Base-by-base conservation (phyloP, 2,113 vertebrate genomes). In the Podarcis raffonei region DNA sequence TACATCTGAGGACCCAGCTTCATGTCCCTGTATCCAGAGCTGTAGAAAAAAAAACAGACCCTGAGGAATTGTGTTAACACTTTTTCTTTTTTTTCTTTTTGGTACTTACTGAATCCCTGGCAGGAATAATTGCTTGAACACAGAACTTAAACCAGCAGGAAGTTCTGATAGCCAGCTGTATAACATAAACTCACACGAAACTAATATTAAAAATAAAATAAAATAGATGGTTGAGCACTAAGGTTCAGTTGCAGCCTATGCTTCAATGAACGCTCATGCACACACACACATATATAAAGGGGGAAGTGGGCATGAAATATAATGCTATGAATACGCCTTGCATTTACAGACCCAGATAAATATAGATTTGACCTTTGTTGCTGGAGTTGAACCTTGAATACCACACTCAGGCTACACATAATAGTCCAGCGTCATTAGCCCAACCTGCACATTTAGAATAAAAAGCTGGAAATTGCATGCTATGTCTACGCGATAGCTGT, bases 51-150 rank as follows among this genome's bases (percentile, higher is more conserved):
- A 85, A 37, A 35, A 76, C 84, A 30, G 35, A 5, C 32, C 84
- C 53, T 25, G 53, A 76, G 22, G 37, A 76, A 57, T 76, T 57
- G 62, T 20, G 35, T 85, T 85, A 30, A 76, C 57, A 85, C 13
- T 20, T 59, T 27, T 74, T 42, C 42, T 42, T 42, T 42, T 42
- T 39, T 42, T 42, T 8, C 42, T 75, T 11, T 62, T 53, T 48
- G 42, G 57, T 72, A 65, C 59, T 6, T 32, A 62, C 59, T 27
- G 32, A 39, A 76, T 39, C 71, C 57, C 53, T 30, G n/a, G 32
- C 53, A 85, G 57, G 72, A 37, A 76, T 62, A 76, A 76, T 76
- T 65, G 37, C 53, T 85, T 85, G 62, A 35, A 76, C 71, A 62
- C 30, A 72, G 53, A 76, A 39, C 25, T 32, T 59, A 85, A 23